These are phyloP conservation scores for Cosmorhoe ocellata DNA, from an alignment of 2,888 invertebrate genomes.

Conservation along the genomic window DNA sequence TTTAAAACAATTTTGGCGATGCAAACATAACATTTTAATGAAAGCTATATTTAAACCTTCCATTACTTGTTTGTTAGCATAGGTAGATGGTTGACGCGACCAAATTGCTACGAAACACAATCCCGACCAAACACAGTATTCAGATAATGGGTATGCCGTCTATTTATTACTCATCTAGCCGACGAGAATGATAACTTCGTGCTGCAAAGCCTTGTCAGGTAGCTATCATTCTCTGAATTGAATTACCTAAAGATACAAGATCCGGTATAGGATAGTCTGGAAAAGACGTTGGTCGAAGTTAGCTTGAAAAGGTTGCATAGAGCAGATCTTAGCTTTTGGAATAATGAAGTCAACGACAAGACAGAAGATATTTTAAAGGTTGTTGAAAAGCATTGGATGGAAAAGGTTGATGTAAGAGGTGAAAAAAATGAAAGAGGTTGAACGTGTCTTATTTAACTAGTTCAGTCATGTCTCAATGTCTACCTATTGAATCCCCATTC, in stretches of 20 bases:
- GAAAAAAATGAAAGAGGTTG: no score
- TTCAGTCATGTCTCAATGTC: no score
- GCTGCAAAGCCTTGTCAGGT: slow-evolving; percentile 6
- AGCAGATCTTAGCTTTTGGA: no score
- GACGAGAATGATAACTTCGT: slow-evolving; percentile 22
- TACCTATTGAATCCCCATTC: no score
- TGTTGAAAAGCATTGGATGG: no score
- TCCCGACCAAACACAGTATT: slow-evolving; percentile 39
- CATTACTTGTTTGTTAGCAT: slow-evolving; percentile 34
- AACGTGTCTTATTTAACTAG: no score
- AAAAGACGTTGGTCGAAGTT: no score
- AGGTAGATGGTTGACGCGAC: slow-evolving; percentile 38
- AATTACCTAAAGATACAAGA: not conserved
- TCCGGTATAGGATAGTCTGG: no score
- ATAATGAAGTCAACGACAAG: no score
- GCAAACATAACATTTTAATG: slow-evolving; percentile 13
- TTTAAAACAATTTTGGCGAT: slow-evolving; percentile 3
- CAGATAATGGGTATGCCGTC: slow-evolving; percentile 38
- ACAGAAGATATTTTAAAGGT: no score
- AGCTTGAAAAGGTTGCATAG: no score
- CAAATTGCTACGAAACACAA: slow-evolving; percentile 47
- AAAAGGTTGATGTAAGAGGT: no score
- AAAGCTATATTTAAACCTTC: slow-evolving; percentile 13
- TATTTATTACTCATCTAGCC: slow-evolving; percentile 35
- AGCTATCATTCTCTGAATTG: slow-evolving; percentile 9